Conservation (phyloP, 2,797 vertebrate species). For the Dicrostonyx torquatus region DNA sequence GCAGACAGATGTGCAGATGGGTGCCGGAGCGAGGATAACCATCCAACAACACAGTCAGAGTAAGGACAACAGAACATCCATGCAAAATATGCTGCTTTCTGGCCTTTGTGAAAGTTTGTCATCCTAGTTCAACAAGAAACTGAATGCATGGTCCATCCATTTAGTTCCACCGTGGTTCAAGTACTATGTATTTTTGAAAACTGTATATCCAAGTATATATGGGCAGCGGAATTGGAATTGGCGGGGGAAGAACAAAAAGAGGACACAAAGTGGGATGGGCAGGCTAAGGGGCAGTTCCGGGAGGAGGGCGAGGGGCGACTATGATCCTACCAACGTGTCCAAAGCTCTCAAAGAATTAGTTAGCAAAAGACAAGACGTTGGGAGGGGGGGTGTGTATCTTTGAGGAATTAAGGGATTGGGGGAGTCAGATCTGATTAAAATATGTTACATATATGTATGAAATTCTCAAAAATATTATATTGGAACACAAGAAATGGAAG, state of each 20-base stretch:
- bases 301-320: neutral
- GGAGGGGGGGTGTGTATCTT: neutral
- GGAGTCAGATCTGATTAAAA: neutral
- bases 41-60: neutral
- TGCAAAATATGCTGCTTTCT: neutral
- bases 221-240: neutral
- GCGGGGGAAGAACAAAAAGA: neutral
- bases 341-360: neutral
- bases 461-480: neutral
- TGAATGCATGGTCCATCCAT: neutral
- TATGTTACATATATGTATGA: neutral
- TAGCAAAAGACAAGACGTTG: neutral
- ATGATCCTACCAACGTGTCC: neutral
- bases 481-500: neutral
- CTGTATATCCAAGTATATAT: accelerated
- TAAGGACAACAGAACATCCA: neutral
- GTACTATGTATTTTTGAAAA: constrained; percentile 14
- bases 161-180: neutral
- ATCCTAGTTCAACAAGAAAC: constrained; percentile 17
- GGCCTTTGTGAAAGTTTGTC: neutral
- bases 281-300: too few relatives aligned
- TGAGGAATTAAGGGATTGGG: neutral
- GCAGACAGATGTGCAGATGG: neutral
- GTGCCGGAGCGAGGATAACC: neutral
- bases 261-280: neutral